These are phyloP conservation scores for Ciconia boyciana DNA, from an alignment of 2,113 vertebrate genomes.

Conservation along the genomic window DNA sequence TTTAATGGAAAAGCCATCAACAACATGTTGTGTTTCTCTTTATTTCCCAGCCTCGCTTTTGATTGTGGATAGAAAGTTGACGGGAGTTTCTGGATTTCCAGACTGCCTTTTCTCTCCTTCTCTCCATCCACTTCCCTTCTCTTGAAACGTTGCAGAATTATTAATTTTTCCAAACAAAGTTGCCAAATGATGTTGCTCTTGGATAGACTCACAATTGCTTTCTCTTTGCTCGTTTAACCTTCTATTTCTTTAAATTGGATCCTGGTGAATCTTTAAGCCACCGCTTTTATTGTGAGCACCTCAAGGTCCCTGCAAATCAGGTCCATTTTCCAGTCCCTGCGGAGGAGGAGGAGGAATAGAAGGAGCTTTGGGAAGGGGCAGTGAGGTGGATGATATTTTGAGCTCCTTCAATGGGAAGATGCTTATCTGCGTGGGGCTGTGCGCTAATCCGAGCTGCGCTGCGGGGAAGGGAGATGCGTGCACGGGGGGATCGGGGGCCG, in stretches of 20 bases:
- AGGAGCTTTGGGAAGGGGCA: background rate
- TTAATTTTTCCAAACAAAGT: conserved; percentile 21
- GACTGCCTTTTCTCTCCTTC: background rate
- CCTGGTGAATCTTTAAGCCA: background rate
- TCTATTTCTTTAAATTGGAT: background rate
- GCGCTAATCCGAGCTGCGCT: background rate
- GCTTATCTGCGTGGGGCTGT: background rate
- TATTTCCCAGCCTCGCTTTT: conserved; percentile 23
- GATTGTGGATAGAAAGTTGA: background rate
- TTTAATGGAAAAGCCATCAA: conserved; percentile 54
- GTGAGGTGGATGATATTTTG: background rate
- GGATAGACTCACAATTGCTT: background rate
- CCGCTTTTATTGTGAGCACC: background rate
- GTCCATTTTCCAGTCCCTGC: background rate
- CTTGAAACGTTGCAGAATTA: background rate
- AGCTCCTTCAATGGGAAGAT: background rate
- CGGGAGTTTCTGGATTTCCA: background rate
- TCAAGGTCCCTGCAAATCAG: background rate
- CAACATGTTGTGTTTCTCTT: background rate
- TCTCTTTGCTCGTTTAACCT: background rate
- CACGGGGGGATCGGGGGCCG: background rate
- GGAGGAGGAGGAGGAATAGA: background rate
- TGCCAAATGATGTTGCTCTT: conserved; percentile 22
- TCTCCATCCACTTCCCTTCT: background rate
- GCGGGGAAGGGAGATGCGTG: background rate